Evolutionary conservation across 2,888 invertebrate species (phyloP).

Genomic region (Augiades crinisus): DNA sequence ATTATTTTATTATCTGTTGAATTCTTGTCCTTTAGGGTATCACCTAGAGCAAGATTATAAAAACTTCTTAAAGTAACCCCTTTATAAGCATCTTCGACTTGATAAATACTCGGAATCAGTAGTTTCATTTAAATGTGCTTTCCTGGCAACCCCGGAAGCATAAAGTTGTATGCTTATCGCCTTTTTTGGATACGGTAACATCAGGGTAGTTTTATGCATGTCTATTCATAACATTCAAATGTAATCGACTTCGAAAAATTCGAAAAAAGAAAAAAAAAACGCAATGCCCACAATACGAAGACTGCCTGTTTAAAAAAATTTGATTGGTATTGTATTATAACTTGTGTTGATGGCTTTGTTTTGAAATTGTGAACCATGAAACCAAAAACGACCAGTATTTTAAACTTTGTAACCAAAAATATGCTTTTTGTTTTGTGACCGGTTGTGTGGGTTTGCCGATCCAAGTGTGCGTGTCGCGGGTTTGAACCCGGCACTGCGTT

Average conservation of each 20-base stretch:
- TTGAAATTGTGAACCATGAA: slow-evolving; percentile 20
- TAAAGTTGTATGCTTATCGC: not conserved
- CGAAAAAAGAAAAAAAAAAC: slow-evolving; percentile 12
- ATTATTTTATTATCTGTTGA: too few species aligned
- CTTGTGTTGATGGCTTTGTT: slow-evolving; percentile 24
- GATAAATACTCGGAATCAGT: not conserved
- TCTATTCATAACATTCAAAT: not conserved
- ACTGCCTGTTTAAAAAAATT: slow-evolving; percentile 10
- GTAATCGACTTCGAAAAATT: not conserved
- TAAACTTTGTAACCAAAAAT: slow-evolving; percentile 66
- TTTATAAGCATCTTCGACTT: too few species aligned
- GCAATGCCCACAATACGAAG: slow-evolving; percentile 6
- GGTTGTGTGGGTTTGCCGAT: slow-evolving; percentile 48
- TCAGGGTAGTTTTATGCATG: slow-evolving; percentile 20
- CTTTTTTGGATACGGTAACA: not conserved
- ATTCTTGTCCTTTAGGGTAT: too few species aligned
- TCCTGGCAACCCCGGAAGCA: not conserved
- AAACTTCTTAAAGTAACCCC: too few species aligned
- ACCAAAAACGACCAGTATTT: slow-evolving; percentile 78
- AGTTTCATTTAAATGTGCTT: not conserved
- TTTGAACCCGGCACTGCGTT: slow-evolving; percentile 41
- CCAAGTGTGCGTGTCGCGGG: slow-evolving; percentile 43
- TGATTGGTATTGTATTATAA: slow-evolving; percentile 21
- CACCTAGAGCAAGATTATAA: too few species aligned
- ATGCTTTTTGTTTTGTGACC: slow-evolving; percentile 46